Evolutionary conservation across 92 coral and sea anemone species (phyloP).

Genomic region (Heteractis magnifica): DNA sequence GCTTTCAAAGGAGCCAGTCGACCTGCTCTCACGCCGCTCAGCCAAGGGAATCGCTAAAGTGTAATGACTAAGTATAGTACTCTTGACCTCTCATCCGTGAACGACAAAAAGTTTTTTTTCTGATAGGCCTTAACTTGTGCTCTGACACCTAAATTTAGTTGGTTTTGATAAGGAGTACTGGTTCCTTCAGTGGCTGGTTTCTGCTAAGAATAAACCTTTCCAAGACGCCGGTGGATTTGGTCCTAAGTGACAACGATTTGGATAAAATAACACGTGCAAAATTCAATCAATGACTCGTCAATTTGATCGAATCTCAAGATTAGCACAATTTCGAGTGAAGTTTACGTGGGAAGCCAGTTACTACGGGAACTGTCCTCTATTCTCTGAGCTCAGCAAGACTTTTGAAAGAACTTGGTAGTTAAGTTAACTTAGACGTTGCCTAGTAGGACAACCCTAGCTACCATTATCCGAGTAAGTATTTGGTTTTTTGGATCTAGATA

Average conservation of each 20-base stretch:
- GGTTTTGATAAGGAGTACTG: background rate
- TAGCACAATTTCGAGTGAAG: conserved; percentile 9
- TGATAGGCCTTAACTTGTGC: conserved; percentile 20
- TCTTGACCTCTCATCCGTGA: conserved; percentile 43
- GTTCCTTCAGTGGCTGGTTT: background rate
- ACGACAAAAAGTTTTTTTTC: conserved; percentile 13
- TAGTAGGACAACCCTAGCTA: background rate
- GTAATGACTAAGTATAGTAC: conserved; percentile 28
- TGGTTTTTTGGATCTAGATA: background rate
- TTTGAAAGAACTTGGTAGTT: background rate
- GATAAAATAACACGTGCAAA: conserved; percentile 8
- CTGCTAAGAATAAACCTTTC: background rate
- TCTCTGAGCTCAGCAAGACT: conserved; percentile 6
- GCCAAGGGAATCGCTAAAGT: conserved; percentile 34
- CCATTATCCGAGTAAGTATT: conserved; percentile 13
- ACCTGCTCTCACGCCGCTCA: conserved; percentile 60
- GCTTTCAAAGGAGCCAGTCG: background rate
- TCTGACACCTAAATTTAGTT: background rate
- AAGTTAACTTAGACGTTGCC: background rate
- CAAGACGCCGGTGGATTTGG: background rate
- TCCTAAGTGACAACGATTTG: background rate
- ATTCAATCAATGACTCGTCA: conserved; percentile 39
- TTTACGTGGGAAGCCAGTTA: conserved; percentile 17
- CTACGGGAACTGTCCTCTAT: conserved; percentile 26
- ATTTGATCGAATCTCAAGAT: conserved; percentile 30